Conservation (phyloP, 37 sponge, comb jelly and placozoan species). For the Halichondria panicea region DNA sequence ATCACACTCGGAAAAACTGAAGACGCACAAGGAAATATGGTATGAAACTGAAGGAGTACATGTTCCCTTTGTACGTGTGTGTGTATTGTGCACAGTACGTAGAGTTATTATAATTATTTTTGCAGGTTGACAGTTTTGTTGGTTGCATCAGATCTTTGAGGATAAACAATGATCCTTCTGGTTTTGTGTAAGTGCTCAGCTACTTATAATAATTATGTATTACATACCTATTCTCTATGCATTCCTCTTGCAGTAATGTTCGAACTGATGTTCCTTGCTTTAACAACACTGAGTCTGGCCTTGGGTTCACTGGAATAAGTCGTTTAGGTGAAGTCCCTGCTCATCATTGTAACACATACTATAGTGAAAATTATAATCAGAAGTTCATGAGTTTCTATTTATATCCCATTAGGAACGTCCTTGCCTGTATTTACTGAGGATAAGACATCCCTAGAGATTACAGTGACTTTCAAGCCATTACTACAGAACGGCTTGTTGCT, state of each 20-base stretch:
- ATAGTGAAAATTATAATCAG: no score
- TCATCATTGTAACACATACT: neutral
- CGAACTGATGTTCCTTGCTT: constrained; percentile 28
- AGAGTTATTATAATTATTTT: neutral
- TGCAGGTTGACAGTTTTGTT: constrained; percentile 40
- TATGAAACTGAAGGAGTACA: neutral
- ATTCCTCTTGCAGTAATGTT: constrained; percentile 1
- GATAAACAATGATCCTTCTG: constrained; percentile 16
- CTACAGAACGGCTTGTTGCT: constrained; percentile 33
- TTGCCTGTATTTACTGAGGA: no score
- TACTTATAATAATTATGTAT: neutral
- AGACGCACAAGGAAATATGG: neutral
- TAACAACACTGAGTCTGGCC: constrained; percentile 23
- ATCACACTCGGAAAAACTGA: constrained; percentile 14
- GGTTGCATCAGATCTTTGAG: constrained; percentile 33
- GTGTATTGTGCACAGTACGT: neutral
- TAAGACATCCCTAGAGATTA: neutral
- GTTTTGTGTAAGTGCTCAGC: constrained; percentile 26
- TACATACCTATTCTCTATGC: neutral
- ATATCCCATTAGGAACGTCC: no score
- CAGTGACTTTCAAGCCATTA: constrained; percentile 2
- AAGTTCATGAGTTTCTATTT: no score
- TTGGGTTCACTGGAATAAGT: constrained; percentile 35
- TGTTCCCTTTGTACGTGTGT: neutral
- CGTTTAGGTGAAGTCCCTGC: constrained; percentile 5